Conservation (phyloP, 2,113 vertebrate species). For the Toxostoma redivivum region DNA sequence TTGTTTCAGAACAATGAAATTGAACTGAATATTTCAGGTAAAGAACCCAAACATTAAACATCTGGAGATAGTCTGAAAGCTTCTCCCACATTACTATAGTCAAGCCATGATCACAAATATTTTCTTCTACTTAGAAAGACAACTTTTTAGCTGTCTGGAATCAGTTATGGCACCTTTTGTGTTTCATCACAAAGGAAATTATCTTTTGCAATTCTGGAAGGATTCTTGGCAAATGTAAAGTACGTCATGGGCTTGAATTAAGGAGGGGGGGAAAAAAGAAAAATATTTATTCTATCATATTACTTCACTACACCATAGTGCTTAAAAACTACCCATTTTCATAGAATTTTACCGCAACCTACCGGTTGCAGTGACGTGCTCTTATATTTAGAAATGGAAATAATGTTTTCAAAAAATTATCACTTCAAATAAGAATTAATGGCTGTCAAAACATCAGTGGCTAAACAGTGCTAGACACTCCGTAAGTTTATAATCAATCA, state of each 20-base stretch:
- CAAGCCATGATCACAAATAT: not conserved
- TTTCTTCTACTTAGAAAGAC: not conserved
- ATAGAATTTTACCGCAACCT: not conserved
- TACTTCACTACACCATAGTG: not conserved
- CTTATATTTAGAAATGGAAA: not conserved
- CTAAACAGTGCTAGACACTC: conserved; percentile 56
- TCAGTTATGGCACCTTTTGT: not conserved
- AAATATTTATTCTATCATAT: not conserved
- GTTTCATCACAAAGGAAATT: not conserved
- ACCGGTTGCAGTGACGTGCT: not conserved
- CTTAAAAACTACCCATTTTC: not conserved
- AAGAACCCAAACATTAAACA: not conserved
- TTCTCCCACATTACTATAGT: not conserved
- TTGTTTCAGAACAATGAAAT: not conserved
- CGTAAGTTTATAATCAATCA: conserved; percentile 73
- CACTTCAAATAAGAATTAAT: not conserved
- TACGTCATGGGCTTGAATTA: not conserved
- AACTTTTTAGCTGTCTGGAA: not conserved
- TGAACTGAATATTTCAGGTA: not conserved
- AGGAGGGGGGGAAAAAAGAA: not conserved
- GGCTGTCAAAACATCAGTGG: conserved; percentile 65
- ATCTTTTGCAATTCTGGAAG: not conserved
- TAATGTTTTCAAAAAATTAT: not conserved
- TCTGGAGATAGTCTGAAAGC: not conserved
- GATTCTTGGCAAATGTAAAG: not conserved